Evolutionary conservation across 2,113 vertebrate genomes (phyloP), one percentile per base, ranked within the genome.

Genomic region (Plectropomus leopardus): DNA sequence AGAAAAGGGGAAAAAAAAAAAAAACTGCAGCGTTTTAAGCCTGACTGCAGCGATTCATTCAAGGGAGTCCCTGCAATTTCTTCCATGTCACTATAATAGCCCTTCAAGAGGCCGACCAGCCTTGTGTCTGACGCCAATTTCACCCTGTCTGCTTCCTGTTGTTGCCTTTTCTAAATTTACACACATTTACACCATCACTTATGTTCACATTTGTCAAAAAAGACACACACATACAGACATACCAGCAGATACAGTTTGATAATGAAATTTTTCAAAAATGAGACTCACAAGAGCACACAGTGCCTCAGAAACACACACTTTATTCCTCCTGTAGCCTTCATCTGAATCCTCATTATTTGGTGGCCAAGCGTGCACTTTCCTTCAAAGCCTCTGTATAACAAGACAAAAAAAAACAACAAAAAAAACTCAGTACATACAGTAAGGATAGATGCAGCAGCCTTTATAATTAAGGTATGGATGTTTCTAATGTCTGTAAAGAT

Each of bases 81-180:
- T 47, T 59, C 63, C 64, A 23, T 72, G 79, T 85, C 85, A 80
- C 79, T 85, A 64, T 87, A 85, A 85, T 78, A 76, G 79, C 34
- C 72, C 60, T 57, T 71, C 84, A 58, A 76, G 55, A 57, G 55
- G 66, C 57, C 23, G 36, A 71, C 44, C 74, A 60, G 78, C 71
- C 70, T 54, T 17, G 28, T 19, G 78, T 63, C 72, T 17, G 69
- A 63, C 65, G 57, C 79, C 85, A 85, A 78, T 89, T 89, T 87
- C 88, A 77, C 85, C 88, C 82, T 72, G 85, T 85, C 82, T 89
- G 88, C 85, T 78, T 87, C 76, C 72, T 75, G 68, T 55, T 80
- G 76, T 64, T 7, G 30, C 79, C 72, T 64, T 45, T 36, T 76
- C 84, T 48, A 76, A 70, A 75, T 51, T 77, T 48, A 69, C 70